Evolutionary conservation across 2,113 vertebrate genomes (phyloP), one percentile per base, ranked within the genome.

Genomic region (Sinocyclocheilus maitianheensis): DNA sequence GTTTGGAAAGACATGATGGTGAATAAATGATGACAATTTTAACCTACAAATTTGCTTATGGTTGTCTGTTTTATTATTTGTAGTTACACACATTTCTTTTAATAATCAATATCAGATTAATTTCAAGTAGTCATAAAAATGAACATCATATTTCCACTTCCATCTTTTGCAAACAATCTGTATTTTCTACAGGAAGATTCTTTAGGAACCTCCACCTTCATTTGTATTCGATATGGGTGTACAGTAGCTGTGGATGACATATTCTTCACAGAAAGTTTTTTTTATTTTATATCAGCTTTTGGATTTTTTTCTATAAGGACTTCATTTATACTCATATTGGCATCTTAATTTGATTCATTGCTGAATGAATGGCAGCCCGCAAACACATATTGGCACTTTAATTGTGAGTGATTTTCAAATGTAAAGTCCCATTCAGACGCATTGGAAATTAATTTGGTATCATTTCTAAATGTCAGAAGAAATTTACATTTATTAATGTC

Each of bases 401-500:
- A 71, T 83, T 83, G 43, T 37, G 37, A 84, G 40, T 43, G 82
- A 53, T 65, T 86, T 89, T 71, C 46, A 40, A 81, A 89, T 80
- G 10, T 43, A 81, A 84, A 63, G 22, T 69, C 30, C 26, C 26
- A 51, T 84, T 77, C 37, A 89, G 71, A 69, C 24, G 67, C 37
- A 26, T 79, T 43, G 24, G 43, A 87, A 87, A 85, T 84, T 48
- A 67, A 84, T 89, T 89, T 81, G 43, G 22, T 20, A 43, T 84
- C 34, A 65, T 84, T 87, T 81, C 77, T 85, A 81, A 89, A 86
- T 80, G 85, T 79, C 85, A 89, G 37, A n/a, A 20, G 77, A 69
- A 78, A 84, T 87, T 81, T 74, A 53, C 71, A 82, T 82, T 37
- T 84, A 86, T 89, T 84, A 34, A 62, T 81, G 60, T 69, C 58